Conservation (phyloP, 1,140 invertebrate genomes). For the Paracyclopina nana region DNA sequence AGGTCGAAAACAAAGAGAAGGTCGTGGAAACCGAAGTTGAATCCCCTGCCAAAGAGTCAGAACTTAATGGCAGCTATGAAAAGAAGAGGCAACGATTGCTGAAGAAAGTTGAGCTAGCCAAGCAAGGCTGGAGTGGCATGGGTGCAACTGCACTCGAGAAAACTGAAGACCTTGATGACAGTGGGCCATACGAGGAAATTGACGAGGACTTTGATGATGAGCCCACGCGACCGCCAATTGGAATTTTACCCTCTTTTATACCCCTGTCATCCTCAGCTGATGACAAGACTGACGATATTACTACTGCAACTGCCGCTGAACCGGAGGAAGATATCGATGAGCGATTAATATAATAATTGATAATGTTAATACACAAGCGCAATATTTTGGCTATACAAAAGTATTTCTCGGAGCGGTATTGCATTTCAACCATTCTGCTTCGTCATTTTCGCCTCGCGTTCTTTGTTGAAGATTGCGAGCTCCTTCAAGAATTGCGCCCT, state of each 20-base stretch:
- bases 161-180: neutral
- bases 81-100: neutral
- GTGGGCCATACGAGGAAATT: neutral
- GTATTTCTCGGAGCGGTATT: no score
- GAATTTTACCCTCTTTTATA: neutral
- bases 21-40: neutral
- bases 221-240: neutral
- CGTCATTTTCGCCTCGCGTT: conserved; percentile 72
- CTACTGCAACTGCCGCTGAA: neutral
- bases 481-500: conserved; percentile 74
- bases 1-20: neutral
- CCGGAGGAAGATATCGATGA: no score
- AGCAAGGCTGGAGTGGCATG: neutral
- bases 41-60: neutral
- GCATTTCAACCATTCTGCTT: no score
- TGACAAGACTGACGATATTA: neutral
- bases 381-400: no score
- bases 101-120: neutral
- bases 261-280: neutral
- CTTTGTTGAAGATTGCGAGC: conserved; percentile 68
- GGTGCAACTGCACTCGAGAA: no score
- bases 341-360: no score
- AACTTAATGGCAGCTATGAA: no score
- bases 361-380: no score
- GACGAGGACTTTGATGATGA: neutral